Evolutionary conservation across 2,888 invertebrate genomes (phyloP).

Genomic region (Antheraea yamamai): DNA sequence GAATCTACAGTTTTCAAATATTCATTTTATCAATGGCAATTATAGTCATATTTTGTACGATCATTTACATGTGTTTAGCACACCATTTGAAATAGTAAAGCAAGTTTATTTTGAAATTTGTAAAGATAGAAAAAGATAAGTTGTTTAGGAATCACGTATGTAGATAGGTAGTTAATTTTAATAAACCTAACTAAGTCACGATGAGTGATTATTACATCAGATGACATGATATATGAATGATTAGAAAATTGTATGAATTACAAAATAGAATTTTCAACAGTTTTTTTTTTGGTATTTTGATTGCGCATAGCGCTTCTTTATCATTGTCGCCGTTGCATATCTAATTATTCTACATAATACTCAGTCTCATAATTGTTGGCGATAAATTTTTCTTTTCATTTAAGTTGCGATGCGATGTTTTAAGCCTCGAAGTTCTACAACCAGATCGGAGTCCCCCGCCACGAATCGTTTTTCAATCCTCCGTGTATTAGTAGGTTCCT

Average conservation of each 20-base stretch:
- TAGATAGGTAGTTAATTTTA: constrained; percentile 22
- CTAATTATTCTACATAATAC: constrained; percentile 73
- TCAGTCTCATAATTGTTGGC: constrained; percentile 81
- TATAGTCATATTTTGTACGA: constrained; percentile 80
- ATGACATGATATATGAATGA: constrained; percentile 30
- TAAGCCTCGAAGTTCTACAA: constrained; percentile 84
- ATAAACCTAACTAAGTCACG: constrained; percentile 36
- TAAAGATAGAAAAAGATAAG: constrained; percentile 36
- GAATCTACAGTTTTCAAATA: constrained; percentile 55
- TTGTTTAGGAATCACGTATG: constrained; percentile 23
- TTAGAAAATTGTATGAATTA: constrained; percentile 30
- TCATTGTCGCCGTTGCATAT: constrained; percentile 55
- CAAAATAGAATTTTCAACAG: constrained; percentile 15
- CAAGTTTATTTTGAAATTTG: constrained; percentile 24
- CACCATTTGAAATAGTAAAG: constrained; percentile 9
- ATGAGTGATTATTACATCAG: constrained; percentile 33
- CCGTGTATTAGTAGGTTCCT: constrained; percentile 51
- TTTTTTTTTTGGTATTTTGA: constrained; percentile 45
- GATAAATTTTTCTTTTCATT: constrained; percentile 59
- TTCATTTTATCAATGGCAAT: constrained; percentile 53
- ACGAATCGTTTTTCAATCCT: constrained; percentile 85
- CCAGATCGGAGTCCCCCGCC: constrained; percentile 84
- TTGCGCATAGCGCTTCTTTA: constrained; percentile 39
- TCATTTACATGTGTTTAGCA: constrained; percentile 44
- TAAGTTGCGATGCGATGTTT: constrained; percentile 84